Evolutionary conservation across 2,888 invertebrate genomes (phyloP).

Genomic region (Phasia obesa): DNA sequence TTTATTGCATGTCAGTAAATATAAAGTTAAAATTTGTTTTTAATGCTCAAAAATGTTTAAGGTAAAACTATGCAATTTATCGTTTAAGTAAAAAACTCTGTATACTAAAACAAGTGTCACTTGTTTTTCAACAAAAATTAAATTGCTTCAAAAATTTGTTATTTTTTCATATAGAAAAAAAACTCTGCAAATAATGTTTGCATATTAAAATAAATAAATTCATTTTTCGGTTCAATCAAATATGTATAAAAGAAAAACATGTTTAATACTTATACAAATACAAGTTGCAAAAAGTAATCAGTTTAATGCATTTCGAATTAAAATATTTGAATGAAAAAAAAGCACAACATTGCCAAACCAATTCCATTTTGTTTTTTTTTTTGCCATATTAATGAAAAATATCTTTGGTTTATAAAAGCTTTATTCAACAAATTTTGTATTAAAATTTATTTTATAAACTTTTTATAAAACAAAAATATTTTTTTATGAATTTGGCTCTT

Average conservation of each 20-base stretch:
- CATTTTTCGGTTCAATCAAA: slow-evolving; percentile 3
- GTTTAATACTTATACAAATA: neutral
- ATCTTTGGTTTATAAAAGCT: no score
- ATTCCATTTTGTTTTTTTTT: no score
- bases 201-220: slow-evolving; percentile 2
- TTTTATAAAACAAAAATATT: no score
- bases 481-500: no score
- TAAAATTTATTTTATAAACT: no score
- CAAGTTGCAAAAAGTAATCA: no score
- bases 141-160: neutral
- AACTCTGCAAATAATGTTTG: neutral
- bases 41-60: no score
- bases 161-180: neutral
- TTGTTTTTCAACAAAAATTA: neutral
- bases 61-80: slow-evolving; percentile 17
- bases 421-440: no score
- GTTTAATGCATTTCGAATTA: no score
- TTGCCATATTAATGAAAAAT: no score
- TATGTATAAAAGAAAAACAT: neutral
- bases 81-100: slow-evolving; percentile 2
- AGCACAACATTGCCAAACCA: no score
- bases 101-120: neutral
- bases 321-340: no score
- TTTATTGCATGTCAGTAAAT: neutral
- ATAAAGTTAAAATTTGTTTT: neutral